A percentile compares a stretch with the other conserved stretches of the same genome.
Evolutionary conservation across 2,113 vertebrate species (phyloP).

Genomic region (Etheostoma cragini): DNA sequence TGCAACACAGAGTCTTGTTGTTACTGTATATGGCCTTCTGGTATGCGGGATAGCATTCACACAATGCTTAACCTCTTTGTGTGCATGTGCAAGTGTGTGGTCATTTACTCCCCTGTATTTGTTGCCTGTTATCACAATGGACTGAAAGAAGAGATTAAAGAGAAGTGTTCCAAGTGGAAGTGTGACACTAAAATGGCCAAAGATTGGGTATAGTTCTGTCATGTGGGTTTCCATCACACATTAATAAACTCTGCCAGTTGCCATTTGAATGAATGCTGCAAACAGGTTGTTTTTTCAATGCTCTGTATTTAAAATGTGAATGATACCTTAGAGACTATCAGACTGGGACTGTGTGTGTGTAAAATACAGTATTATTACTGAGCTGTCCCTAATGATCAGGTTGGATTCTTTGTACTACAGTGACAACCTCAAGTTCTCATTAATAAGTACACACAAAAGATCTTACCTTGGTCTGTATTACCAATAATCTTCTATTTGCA

Average conservation of each 20-base stretch:
- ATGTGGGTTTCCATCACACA: background rate
- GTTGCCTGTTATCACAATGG: constrained; percentile 26
- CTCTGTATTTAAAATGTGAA: background rate
- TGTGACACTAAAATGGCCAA: constrained; percentile 9
- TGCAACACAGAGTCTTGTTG: background rate
- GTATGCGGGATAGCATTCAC: background rate
- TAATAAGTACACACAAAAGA: background rate
- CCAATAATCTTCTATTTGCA: background rate
- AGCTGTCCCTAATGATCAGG: background rate
- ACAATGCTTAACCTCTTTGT: background rate
- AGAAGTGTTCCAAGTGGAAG: constrained; percentile 19
- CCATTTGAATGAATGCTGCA: background rate
- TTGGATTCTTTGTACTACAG: background rate
- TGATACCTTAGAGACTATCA: background rate
- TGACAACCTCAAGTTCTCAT: background rate
- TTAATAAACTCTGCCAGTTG: background rate
- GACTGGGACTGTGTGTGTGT: background rate
- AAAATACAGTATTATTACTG: background rate
- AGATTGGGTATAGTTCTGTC: constrained; percentile 1
- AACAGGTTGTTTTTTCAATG: background rate
- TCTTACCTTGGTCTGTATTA: background rate
- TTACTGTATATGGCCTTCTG: background rate
- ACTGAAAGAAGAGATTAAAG: constrained; percentile 28
- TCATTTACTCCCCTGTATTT: constrained; percentile 19
- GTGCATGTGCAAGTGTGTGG: background rate